Base-by-base conservation (phyloP, 2,888 invertebrate genomes). In the Cancer borealis region DNA sequence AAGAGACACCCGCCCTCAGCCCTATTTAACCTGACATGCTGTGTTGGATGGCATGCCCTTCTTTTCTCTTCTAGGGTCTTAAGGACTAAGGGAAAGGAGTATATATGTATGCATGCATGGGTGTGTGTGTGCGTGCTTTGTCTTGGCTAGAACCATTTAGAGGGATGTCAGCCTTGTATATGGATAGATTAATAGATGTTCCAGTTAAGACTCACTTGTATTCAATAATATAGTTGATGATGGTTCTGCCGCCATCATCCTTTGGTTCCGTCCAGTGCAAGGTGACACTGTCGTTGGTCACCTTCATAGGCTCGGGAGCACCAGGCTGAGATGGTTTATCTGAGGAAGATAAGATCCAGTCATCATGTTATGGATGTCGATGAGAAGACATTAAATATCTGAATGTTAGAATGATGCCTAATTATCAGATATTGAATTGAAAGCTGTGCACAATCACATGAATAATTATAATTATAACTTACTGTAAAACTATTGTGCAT, bases 221-320 rank as follows among this genome's bases (percentile, higher is more conserved):
- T 97, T 99, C 98, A 73, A 99, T 97, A 92, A 98, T 97, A 96
- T 99, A 99, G 96, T 98, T 98, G 3, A 98, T 97, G 95, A 99
- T 98, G 84, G 98, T 98, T 79, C 98, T 97, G 3, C 99, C 99
- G 73, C 99, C 99, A 96, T 99, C 98, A 96, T 97, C 97, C 96
- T 98, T 98, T 0, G 99, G 98, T 93, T 98, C 97, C 96, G 98
- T 97, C 99, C 99, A 99, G 95, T 98, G 97, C 92, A 99, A 97
- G 1, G 98, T 98, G 96, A 99, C 97, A 0, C 98, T 98, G 88
- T 98, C 98, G 92, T 97, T 97, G 92, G 98, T 97, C 39, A 95
- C 95, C 92, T 95, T 94, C 91, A 96, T 94, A 26, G 95, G 97
- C 96, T 97, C 97, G 6, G 98, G 98, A 96, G 97, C 97, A 89